Percentiles rank a stretch among this genome's conserved stretches.
These are phyloP conservation scores for Tupiocoris notatus DNA, from an alignment of 2,888 invertebrate species.

Conservation along the genomic window DNA sequence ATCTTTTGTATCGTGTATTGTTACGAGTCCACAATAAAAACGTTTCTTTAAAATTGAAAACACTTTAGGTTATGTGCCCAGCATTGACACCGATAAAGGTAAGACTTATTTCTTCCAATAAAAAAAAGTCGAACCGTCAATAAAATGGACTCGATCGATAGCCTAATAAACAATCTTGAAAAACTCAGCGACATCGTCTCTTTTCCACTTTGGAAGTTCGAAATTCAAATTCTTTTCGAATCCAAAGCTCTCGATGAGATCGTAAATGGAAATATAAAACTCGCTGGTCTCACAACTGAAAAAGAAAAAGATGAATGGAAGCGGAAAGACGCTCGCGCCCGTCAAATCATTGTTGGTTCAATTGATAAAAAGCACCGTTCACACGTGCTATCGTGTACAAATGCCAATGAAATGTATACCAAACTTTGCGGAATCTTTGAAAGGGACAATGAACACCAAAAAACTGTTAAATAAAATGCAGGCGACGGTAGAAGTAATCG, in stretches of 20 bases:
- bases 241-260: not conserved
- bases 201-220: conserved; percentile 15
- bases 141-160: conserved; percentile 1
- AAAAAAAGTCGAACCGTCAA: not conserved
- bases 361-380: conserved; percentile 12
- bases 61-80: not conserved
- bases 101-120: not conserved
- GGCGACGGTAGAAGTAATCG: too few relatives aligned
- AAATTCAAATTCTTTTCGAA: conserved; percentile 9
- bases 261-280: not conserved
- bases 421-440: conserved; percentile 23
- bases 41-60: too few relatives aligned
- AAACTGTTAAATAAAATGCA: too few relatives aligned
- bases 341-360: conserved; percentile 10
- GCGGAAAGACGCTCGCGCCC: conserved; percentile 6
- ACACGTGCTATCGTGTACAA: conserved; percentile 9
- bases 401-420: conserved; percentile 5
- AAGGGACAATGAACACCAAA: conserved; percentile 7
- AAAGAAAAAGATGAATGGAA: conserved; percentile 7
- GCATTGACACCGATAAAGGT: not conserved
- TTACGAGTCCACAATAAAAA: too few relatives aligned
- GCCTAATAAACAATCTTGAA: not conserved
- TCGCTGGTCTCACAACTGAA: not conserved
- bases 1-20: too few relatives aligned
- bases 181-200: not conserved